phyloP scores from a whole-genome alignment of 2,113 vertebrate genomes.

The Morone saxatilis region DNA sequence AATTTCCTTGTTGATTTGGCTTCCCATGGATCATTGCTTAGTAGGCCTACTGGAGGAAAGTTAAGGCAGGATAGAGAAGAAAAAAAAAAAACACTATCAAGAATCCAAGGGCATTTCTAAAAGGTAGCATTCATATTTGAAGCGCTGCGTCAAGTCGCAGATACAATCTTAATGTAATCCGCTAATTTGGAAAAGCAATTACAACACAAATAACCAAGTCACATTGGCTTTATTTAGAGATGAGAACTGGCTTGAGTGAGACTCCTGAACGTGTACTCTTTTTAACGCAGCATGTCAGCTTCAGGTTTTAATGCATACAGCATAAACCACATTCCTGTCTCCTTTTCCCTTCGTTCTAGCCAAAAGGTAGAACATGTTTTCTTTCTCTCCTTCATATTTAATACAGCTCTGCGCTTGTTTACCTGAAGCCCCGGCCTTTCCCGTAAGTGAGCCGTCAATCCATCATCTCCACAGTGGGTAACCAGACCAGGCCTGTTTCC shows the following conservation, averaged over 20 bases:
- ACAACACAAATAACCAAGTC: constrained; percentile 61
- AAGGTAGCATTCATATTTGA: constrained; percentile 56
- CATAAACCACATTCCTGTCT: constrained; percentile 58
- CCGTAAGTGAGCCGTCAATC: constrained; percentile 80
- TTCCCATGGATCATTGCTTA: constrained; percentile 72
- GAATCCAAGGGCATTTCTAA: constrained; percentile 59
- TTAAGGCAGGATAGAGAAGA: constrained; percentile 38
- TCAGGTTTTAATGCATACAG: constrained; percentile 58
- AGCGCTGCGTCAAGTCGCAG: constrained; percentile 27
- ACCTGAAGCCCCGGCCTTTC: constrained; percentile 71
- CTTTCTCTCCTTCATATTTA: constrained; percentile 68
- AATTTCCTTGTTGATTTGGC: constrained; percentile 78
- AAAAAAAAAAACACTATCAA: constrained; percentile 49
- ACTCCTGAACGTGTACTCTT: constrained; percentile 11
- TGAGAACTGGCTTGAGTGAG: constrained; percentile 32
- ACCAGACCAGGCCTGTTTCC: constrained; percentile 77
- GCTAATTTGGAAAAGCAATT: constrained; percentile 65
- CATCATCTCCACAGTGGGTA: constrained; percentile 80
- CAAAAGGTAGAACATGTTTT: constrained; percentile 62
- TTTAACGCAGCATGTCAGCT: constrained; percentile 36
- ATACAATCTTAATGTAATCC: constrained; percentile 68
- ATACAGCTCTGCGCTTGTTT: constrained; percentile 76
- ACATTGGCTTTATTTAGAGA: constrained; percentile 60
- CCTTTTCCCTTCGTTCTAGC: constrained; percentile 19
- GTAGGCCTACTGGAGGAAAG: constrained; percentile 53